Conservation (phyloP, 2,797 vertebrate genomes). For the Rhabdomys pumilio region DNA sequence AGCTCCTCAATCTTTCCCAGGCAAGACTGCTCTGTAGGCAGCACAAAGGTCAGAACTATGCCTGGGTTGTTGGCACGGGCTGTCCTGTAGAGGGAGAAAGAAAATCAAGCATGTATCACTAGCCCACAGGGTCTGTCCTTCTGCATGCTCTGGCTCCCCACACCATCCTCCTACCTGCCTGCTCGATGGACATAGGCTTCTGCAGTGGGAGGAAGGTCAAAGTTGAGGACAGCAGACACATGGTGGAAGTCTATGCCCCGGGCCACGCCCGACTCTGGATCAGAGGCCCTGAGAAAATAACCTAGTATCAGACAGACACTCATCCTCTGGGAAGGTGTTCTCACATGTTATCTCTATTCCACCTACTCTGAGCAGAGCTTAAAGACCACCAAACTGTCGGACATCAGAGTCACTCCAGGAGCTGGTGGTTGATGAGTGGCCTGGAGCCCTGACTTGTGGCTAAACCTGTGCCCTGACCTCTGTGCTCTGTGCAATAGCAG, state of each 20-base stretch:
- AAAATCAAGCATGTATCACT: fast-evolving
- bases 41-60: conserved; percentile 93
- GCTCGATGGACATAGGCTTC: conserved; percentile 96
- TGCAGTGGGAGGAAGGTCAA: conserved; percentile 93
- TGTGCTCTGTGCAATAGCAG: background rate
- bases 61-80: conserved; percentile 95
- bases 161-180: conserved; percentile 90
- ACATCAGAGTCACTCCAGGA: background rate
- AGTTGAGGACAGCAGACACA: conserved; percentile 95
- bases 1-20: conserved; percentile 92
- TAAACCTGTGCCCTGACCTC: background rate
- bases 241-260: conserved; percentile 97
- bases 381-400: background rate
- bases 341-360: background rate
- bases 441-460: background rate
- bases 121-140: fast-evolving
- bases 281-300: conserved; percentile 88
- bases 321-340: fast-evolving
- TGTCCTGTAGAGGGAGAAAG: conserved; percentile 88
- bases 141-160: fast-evolving
- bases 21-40: conserved; percentile 89
- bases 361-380: background rate
- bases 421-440: fast-evolving
- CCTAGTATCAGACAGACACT: background rate
- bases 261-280: conserved; percentile 93